A percentile compares a stretch with the other conserved stretches of the same genome.
Evolutionary conservation across 2,113 vertebrate genomes (phyloP).

Genomic region (Coracopsis vasa): DNA sequence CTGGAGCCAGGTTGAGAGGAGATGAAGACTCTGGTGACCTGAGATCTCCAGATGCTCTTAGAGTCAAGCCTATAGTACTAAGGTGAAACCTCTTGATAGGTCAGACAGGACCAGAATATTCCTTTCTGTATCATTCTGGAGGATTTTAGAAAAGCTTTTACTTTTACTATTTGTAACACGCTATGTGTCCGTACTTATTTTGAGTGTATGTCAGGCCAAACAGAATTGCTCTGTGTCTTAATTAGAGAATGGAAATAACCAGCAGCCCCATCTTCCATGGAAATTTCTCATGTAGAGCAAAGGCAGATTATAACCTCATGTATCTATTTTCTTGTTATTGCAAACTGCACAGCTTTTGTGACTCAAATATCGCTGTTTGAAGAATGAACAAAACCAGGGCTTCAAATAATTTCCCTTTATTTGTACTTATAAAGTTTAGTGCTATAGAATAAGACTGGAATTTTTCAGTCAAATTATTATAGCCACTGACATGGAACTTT

Average conservation of each 20-base stretch:
- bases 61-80: neutral
- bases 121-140: neutral
- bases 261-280: neutral
- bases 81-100: neutral
- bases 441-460: neutral
- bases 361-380: neutral
- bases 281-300: constrained; percentile 1
- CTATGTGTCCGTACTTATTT: neutral
- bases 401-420: neutral
- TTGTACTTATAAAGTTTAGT: neutral
- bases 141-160: neutral
- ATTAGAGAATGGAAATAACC: constrained; percentile 19
- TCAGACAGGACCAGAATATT: neutral
- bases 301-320: neutral
- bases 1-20: neutral
- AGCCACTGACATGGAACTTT: neutral
- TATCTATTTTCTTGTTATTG: constrained; percentile 18
- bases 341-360: neutral
- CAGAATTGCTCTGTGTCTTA: constrained; percentile 14
- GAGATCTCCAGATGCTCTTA: neutral
- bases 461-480: neutral
- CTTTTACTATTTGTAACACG: neutral
- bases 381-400: neutral
- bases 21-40: neutral
- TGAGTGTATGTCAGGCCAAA: neutral